Percentiles rank a stretch among this genome's conserved stretches.
phyloP scores from a whole-genome alignment of 2,113 vertebrate genomes.

The Australoheros scitulus region DNA sequence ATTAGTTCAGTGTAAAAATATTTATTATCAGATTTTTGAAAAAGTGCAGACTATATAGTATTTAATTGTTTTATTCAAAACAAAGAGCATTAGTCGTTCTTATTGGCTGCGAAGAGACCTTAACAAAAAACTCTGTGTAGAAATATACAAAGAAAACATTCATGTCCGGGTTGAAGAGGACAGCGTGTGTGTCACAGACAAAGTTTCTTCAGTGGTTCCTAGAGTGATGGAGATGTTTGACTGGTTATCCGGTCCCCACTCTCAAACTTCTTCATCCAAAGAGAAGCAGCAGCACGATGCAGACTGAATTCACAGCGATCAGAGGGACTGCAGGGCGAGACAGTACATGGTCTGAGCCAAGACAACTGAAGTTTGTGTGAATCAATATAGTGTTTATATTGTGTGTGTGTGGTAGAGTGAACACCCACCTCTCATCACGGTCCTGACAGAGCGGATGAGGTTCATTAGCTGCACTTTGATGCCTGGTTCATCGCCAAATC shows the following conservation, averaged over 20 bases:
- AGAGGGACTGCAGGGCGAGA: conserved; percentile 85
- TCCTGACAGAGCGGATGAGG: conserved; percentile 94
- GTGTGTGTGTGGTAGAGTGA: background rate
- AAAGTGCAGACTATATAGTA: background rate
- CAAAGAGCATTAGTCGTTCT: background rate
- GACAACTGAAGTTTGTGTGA: background rate
- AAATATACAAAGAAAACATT: conserved; percentile 15
- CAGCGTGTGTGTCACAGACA: background rate
- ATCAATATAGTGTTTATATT: background rate
- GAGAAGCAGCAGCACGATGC: conserved; percentile 90
- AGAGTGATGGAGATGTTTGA: conserved; percentile 17
- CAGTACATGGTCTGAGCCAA: background rate
- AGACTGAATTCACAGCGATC: conserved; percentile 91
- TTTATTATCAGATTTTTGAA: background rate
- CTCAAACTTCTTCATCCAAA: conserved; percentile 84
- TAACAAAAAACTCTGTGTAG: background rate
- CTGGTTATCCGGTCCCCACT: background rate
- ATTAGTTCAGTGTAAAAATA: background rate
- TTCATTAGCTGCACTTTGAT: conserved; percentile 94
- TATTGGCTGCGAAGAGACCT: background rate
- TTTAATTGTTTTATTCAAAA: background rate
- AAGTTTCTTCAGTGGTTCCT: conserved; percentile 37
- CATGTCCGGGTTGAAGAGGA: background rate
- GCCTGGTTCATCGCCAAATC: conserved; percentile 97
- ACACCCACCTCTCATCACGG: conserved; percentile 93